These are phyloP conservation scores for Tychaedon coryphoeus DNA, from an alignment of 2,113 vertebrate genomes.

Conservation along the genomic window DNA sequence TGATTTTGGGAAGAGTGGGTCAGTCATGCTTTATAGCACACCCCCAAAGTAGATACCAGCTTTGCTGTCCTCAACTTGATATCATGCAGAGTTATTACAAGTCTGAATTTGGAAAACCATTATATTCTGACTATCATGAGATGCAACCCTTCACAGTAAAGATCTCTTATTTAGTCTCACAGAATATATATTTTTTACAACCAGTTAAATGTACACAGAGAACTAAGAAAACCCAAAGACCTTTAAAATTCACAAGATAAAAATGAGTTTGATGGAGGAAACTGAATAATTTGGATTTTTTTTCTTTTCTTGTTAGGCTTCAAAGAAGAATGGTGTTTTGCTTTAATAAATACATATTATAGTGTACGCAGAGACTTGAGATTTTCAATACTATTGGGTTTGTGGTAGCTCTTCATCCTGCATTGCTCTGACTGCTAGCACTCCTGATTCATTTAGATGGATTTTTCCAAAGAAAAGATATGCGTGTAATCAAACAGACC, in stretches of 20 bases:
- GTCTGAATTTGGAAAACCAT: neutral
- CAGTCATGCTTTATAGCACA: neutral
- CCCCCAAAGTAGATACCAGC: neutral
- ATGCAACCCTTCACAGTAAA: neutral
- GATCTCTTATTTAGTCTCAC: neutral
- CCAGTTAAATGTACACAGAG: neutral
- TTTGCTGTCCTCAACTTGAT: neutral
- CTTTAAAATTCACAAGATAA: neutral
- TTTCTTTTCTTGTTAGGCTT: neutral
- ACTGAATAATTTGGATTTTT: neutral
- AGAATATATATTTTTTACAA: neutral
- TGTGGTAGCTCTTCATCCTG: neutral
- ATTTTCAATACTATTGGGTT: neutral
- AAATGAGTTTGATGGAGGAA: neutral
- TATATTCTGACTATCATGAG: neutral
- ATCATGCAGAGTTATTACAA: accelerated
- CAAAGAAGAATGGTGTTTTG: neutral
- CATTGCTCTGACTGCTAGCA: neutral
- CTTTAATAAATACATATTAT: neutral
- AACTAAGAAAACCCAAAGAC: neutral
- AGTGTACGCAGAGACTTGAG: neutral
- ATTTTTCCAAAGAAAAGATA: neutral
- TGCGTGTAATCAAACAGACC: neutral
- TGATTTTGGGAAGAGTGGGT: neutral
- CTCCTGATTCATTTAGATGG: neutral